Base-by-base conservation (phyloP, 2,888 invertebrate species). In the Platerodrilus igneus region DNA sequence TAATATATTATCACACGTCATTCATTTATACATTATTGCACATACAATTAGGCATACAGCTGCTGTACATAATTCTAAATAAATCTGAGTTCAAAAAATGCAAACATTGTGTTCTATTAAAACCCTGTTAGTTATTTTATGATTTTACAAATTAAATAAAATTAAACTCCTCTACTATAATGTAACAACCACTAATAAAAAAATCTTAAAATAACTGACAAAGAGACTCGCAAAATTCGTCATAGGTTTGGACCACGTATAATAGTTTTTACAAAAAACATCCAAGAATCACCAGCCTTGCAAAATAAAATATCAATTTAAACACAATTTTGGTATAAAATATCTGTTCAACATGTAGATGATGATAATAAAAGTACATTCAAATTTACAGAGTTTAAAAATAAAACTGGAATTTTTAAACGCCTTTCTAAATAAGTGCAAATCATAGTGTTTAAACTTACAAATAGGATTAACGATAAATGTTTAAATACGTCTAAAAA, bases 201-300 rank as follows among this genome's bases (percentile, higher is more conserved):
- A 42, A 55, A 48, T 50, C 51, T 51, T 53, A 48, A 51, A 47
- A 42, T 49, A 49, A 47, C 47, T 40, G 47, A 41, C 51, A 47
- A 48, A 37, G 25, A 40, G 51, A 52, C 52, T 56, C 46, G 53
- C 53, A 45, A 54, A 37, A 56, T 52, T 56, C 54, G 55, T 57
- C 55, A 50, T 53, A 50, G 50, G 48, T 50, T 55, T 57, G 54
- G 56, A 57, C 55, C 56, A 54, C 55, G 48, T 46, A 26, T 42
- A 38, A 35, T 22, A 25, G 36, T 46, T 41, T 47, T 28, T 30
- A n/a, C n/a, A n/a, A n/a, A n/a, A n/a, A n/a, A n/a, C n/a, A n/a
- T n/a, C n/a, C n/a, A n/a, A n/a, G n/a, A n/a, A n/a, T n/a, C n/a
- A n/a, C n/a, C n/a, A n/a, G n/a, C n/a, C n/a, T n/a, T n/a, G n/a